Evolutionary conservation across 1,140 invertebrate genomes (phyloP), one percentile per base, ranked within the genome.

Genomic region (Ylistrum balloti): DNA sequence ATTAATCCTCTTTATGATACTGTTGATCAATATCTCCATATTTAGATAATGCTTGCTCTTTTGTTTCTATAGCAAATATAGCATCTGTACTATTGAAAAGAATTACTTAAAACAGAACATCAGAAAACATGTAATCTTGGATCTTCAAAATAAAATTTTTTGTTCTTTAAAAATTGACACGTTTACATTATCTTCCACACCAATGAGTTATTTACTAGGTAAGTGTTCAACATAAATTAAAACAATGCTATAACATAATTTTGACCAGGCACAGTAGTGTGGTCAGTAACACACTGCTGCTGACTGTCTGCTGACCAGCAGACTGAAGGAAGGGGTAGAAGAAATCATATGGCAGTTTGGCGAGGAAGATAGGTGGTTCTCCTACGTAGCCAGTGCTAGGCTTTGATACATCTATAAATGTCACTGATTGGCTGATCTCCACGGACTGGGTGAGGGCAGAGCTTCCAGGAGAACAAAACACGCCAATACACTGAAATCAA

Each of bases 341-440:
- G 94, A 98, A 98, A 94, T 98, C 97, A 88, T 97, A 96, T 2
- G 97, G 97, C 17, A 98, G 95, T 94, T 97, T 97, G 48, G 97
- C 96, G 90, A 97, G 96, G 89, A 97, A 96, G 86, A 97, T 96
- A 45, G 97, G 97, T 33, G 97, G 97, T 89, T 97, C 96, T 33
- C 97, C 97, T 93, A 97, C 97, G 87, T 96, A 96, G 85, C 96
- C 96, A 32, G 96, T 95, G 0, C 97, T 96, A 15, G 96, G 96
- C 28, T 94, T 95, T 0, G 97, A 97, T 17, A 97, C 95, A 93
- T 97, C 97, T 33, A 97, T 96, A 95, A 97, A 98, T 34, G 95
- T 96, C 0, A 97, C 97, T n/a, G 96, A 97, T 22, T 90, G 93
- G 28, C 91, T 93, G 33, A 95, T 90, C 89, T 95, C 95, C 38